Conservation (phyloP, 2,888 invertebrate species). For the Cancer borealis region DNA sequence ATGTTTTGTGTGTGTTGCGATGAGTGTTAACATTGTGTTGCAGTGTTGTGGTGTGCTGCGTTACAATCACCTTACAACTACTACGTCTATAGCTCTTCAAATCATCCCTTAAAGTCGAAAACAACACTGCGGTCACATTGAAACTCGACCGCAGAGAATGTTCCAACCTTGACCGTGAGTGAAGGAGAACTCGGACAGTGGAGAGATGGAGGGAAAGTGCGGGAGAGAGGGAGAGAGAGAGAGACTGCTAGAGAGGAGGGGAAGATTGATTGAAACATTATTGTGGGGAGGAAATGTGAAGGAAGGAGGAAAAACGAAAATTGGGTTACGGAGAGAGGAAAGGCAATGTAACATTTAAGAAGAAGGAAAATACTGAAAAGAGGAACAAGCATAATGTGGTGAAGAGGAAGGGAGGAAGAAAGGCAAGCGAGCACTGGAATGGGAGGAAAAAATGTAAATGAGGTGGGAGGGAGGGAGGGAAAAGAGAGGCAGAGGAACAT, state of each 20-base stretch:
- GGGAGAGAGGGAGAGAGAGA: conserved; percentile 39
- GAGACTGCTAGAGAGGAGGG: conserved; percentile 48
- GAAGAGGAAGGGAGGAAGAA: not conserved
- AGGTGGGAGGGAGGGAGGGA: not conserved
- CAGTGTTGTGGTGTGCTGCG: too few species aligned
- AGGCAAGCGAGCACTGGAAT: not conserved
- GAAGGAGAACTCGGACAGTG: not conserved
- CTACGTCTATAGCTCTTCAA: not conserved
- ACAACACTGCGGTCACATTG: not conserved
- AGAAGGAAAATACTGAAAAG: not conserved
- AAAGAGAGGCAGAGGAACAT: not conserved
- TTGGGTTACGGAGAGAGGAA: not conserved
- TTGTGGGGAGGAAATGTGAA: not conserved
- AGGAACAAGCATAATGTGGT: not conserved
- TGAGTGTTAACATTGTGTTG: too few species aligned
- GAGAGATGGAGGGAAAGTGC: conserved; percentile 14
- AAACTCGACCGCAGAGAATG: not conserved
- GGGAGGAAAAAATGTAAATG: not conserved
- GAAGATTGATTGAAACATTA: not conserved
- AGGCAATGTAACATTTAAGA: too few species aligned
- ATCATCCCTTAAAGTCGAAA: not conserved
- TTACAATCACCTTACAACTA: not conserved
- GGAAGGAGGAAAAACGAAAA: not conserved
- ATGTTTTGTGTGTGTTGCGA: too few species aligned
- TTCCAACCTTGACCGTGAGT: not conserved